Conservation (phyloP, 2,888 invertebrate genomes). For the Desoria tigrina region DNA sequence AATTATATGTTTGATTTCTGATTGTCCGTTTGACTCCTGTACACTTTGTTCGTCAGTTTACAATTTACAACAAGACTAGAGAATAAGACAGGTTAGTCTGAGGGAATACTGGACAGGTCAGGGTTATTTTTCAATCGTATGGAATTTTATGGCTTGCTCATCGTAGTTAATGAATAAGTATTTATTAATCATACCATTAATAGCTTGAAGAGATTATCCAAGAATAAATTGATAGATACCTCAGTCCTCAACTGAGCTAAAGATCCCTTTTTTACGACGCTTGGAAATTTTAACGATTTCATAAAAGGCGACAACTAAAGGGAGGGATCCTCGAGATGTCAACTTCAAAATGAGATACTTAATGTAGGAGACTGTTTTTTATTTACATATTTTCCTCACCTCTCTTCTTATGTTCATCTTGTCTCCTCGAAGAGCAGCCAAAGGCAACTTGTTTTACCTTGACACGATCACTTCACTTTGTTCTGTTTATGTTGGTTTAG, state of each 20-base stretch:
- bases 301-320: slow-evolving; percentile 8
- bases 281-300: background rate
- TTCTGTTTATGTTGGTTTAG: background rate
- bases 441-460: slow-evolving; percentile 16
- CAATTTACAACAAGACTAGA: too few species aligned
- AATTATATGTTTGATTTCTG: too few species aligned
- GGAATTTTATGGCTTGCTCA: background rate
- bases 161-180: background rate
- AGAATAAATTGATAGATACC: too few species aligned
- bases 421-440: slow-evolving; percentile 12
- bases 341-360: slow-evolving; percentile 23
- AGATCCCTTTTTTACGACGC: too few species aligned
- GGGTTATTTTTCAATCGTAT: slow-evolving; percentile 5
- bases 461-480: slow-evolving; percentile 15
- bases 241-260: too few species aligned
- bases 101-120: slow-evolving; percentile 13
- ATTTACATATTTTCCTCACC: too few species aligned
- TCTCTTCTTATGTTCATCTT: background rate
- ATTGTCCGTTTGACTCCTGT: too few species aligned
- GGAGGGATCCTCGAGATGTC: slow-evolving; percentile 35
- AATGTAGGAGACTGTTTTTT: slow-evolving; percentile 4
- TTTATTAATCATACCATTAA: slow-evolving; percentile 5
- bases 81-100: too few species aligned
- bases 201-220: background rate
- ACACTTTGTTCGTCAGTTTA: too few species aligned